These are phyloP conservation scores for Rostratula benghalensis DNA, from an alignment of 2,113 vertebrate species.

Conservation along the genomic window DNA sequence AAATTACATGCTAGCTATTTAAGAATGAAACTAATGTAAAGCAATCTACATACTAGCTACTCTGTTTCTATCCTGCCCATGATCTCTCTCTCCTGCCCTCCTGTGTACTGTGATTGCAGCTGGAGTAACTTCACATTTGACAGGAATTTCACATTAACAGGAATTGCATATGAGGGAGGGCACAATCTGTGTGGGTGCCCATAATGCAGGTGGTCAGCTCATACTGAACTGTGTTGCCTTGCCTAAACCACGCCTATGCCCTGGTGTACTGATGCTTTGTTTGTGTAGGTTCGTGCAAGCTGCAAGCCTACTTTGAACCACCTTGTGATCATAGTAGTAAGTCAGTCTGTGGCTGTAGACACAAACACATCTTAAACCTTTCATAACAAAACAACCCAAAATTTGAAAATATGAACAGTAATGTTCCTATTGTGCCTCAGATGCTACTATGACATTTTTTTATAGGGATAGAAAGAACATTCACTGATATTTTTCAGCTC, in stretches of 20 bases:
- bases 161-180: background rate
- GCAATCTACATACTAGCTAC: background rate
- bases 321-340: background rate
- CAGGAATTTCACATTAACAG: background rate
- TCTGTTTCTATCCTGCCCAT: background rate
- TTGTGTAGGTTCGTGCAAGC: background rate
- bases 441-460: background rate
- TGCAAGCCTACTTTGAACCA: background rate
- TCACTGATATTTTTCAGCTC: background rate
- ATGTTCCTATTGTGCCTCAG: background rate
- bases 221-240: background rate
- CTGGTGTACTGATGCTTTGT: background rate
- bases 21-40: background rate
- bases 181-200: background rate
- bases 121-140: background rate
- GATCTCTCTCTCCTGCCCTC: background rate
- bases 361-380: background rate
- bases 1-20: background rate
- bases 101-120: background rate
- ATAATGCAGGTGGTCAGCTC: background rate
- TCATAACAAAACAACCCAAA: background rate
- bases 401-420: background rate
- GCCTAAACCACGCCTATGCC: background rate
- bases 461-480: background rate
- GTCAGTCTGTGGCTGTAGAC: background rate